Evolutionary conservation across 1,140 invertebrate species (phyloP).

Genomic region (Hylyphantes graminicola): DNA sequence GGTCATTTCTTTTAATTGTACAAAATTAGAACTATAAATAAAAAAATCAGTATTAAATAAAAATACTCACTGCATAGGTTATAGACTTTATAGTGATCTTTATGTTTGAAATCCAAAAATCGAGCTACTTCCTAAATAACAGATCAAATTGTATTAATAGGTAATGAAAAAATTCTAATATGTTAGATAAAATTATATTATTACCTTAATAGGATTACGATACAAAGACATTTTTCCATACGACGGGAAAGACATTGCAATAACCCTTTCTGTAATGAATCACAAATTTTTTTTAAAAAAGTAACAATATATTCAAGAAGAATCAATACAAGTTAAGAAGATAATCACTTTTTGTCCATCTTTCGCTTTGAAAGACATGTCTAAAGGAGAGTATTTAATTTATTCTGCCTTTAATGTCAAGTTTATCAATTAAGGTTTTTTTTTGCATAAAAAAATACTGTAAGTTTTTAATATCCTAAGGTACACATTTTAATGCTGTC

Average conservation of each 20-base stretch:
- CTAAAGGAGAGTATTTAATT: too few species aligned
- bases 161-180: slow-evolving; percentile 8
- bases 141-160: not conserved
- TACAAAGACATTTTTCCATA: slow-evolving; percentile 72
- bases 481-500: too few species aligned
- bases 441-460: too few species aligned
- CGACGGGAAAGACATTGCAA: slow-evolving; percentile 76
- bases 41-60: too few species aligned
- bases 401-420: too few species aligned
- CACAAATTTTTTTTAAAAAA: too few species aligned
- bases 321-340: too few species aligned
- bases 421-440: too few species aligned
- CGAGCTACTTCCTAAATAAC: slow-evolving; percentile 71
- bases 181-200: slow-evolving; percentile 3
- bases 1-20: not conserved
- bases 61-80: slow-evolving; percentile 73
- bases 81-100: slow-evolving; percentile 74
- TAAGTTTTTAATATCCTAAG: too few species aligned
- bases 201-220: slow-evolving; percentile 73
- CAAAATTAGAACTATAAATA: not conserved
- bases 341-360: too few species aligned
- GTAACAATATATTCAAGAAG: too few species aligned
- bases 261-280: slow-evolving; percentile 70
- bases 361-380: too few species aligned
- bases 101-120: slow-evolving; percentile 74